Evolutionary conservation across 2,113 vertebrate species (phyloP).

Genomic region (Triplophysa siluroides): DNA sequence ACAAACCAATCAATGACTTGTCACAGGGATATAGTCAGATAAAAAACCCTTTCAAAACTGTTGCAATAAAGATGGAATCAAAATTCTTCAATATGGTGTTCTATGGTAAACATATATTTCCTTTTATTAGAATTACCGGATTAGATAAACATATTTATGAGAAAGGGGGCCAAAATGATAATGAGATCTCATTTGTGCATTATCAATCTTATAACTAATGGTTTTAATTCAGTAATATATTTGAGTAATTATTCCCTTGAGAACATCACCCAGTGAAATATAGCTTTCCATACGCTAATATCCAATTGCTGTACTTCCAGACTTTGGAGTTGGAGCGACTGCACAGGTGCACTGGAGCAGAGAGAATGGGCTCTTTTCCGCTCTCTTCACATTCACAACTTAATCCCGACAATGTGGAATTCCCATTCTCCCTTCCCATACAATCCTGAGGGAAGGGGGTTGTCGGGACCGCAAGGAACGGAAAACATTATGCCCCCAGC

Average conservation of each 20-base stretch:
- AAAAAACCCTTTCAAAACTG: no score
- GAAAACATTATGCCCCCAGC: constrained; percentile 24
- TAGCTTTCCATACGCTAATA: not conserved
- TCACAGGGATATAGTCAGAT: no score
- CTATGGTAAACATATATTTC: no score
- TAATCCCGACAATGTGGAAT: constrained; percentile 40
- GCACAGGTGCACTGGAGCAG: constrained; percentile 50
- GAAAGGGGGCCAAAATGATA: no score
- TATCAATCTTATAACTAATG: not conserved
- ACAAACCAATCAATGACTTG: no score
- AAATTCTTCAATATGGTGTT: no score
- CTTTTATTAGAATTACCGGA: no score
- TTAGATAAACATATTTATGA: no score
- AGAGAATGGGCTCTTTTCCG: constrained; percentile 31
- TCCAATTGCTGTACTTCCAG: not conserved
- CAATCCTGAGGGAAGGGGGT: constrained; percentile 3
- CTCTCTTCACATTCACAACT: constrained; percentile 28
- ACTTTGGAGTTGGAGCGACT: constrained; percentile 10
- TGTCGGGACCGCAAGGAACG: not conserved
- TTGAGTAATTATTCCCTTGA: not conserved
- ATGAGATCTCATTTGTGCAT: no score
- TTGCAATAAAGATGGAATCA: no score
- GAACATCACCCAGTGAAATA: not conserved
- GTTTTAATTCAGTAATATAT: not conserved
- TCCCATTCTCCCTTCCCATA: constrained; percentile 30